Percentiles rank a stretch among this genome's conserved stretches.
These are phyloP conservation scores for Tor tambroides DNA, from an alignment of 2,113 vertebrate species.

Conservation along the genomic window DNA sequence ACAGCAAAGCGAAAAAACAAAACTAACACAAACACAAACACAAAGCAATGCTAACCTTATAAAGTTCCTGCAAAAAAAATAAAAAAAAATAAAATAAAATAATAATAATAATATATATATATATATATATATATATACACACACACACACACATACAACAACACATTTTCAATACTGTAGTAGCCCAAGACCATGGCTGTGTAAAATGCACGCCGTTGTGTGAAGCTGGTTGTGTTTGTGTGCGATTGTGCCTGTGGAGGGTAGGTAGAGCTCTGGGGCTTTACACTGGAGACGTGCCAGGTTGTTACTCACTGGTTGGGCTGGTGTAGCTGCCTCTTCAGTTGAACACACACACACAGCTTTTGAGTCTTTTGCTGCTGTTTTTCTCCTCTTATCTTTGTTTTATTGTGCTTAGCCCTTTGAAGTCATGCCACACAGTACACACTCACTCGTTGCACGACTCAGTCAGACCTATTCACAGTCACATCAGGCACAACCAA, in stretches of 20 bases:
- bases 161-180: background rate
- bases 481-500: background rate
- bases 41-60: no score
- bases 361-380: background rate
- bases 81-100: no score
- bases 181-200: background rate
- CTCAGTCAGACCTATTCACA: constrained; percentile 4
- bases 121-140: no score
- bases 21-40: no score
- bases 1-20: no score
- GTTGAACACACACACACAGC: background rate
- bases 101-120: no score
- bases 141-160: no score
- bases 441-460: background rate
- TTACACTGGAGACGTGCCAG: background rate
- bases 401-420: constrained; percentile 20
- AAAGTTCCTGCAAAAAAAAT: no score
- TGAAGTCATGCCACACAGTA: constrained; percentile 8
- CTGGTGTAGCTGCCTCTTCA: constrained; percentile 3
- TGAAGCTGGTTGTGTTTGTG: background rate
- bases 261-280: background rate
- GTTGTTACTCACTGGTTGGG: background rate
- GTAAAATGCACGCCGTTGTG: background rate
- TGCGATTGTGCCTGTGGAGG: background rate
- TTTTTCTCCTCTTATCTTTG: background rate